A percentile compares a stretch with the other conserved stretches of the same genome.
phyloP scores from a whole-genome alignment of 2,797 vertebrate genomes.

The Phoebastria nigripes region DNA sequence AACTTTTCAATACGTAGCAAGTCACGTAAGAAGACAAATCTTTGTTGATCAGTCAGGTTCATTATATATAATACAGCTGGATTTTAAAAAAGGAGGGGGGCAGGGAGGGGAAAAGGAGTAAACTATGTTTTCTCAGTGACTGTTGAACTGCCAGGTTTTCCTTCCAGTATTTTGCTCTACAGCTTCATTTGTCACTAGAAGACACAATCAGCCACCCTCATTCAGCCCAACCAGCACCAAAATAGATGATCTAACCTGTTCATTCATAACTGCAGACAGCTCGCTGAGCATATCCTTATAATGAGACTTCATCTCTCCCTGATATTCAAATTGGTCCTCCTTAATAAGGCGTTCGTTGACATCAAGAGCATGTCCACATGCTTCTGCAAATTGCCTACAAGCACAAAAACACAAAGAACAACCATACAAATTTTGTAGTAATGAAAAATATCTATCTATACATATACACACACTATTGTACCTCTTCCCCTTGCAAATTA shows the following conservation, averaged over 20 bases:
- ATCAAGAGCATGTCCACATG: slow-evolving; percentile 92
- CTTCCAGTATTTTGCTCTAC: background rate
- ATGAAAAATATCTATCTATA: background rate
- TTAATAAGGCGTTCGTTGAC: slow-evolving; percentile 97
- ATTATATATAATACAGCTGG: background rate
- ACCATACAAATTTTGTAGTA: background rate
- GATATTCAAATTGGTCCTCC: slow-evolving; percentile 97
- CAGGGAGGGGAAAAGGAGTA: rapidly evolving
- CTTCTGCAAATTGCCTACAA: slow-evolving; percentile 92
- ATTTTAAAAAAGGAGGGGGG: background rate
- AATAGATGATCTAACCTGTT: slow-evolving; percentile 82
- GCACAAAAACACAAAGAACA: background rate
- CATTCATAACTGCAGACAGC: slow-evolving; percentile 92
- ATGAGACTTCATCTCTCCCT: slow-evolving; percentile 96
- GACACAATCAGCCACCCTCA: background rate
- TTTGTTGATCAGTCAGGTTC: background rate
- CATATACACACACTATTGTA: rapidly evolving
- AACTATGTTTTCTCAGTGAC: background rate
- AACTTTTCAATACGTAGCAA: background rate
- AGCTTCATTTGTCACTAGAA: background rate
- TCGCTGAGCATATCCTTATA: slow-evolving; percentile 94
- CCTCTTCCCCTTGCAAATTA: background rate
- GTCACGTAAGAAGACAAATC: background rate
- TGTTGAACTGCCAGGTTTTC: background rate
- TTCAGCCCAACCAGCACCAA: background rate